Conservation (phyloP, 2,888 invertebrate genomes). For the Philopedon plagiatum region DNA sequence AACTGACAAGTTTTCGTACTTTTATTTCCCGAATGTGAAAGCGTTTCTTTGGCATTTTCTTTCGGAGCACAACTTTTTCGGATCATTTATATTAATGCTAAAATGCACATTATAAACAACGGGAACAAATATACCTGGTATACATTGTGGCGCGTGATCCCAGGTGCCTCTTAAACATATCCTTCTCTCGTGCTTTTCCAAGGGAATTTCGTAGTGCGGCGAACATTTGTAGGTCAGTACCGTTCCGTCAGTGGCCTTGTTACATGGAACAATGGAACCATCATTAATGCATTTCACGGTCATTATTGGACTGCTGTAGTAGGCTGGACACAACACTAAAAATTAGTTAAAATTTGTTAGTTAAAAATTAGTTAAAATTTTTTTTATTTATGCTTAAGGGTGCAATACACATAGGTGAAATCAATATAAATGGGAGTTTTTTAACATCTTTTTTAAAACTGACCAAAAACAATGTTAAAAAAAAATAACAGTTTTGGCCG, state of each 20-base stretch:
- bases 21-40: too few relatives aligned
- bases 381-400: too few relatives aligned
- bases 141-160: slow-evolving; percentile 56
- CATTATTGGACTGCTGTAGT: slow-evolving; percentile 43
- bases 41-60: not conserved
- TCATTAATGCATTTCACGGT: slow-evolving; percentile 52
- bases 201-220: slow-evolving; percentile 56
- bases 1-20: not conserved
- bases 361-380: too few relatives aligned
- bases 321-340: slow-evolving; percentile 54
- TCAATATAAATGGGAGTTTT: too few relatives aligned
- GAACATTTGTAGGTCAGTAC: slow-evolving; percentile 56
- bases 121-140: slow-evolving; percentile 60
- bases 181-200: slow-evolving; percentile 10
- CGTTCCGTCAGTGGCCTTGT: slow-evolving; percentile 57
- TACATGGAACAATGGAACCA: slow-evolving; percentile 52
- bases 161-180: slow-evolving; percentile 56
- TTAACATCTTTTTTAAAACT: too few relatives aligned
- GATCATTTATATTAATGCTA: not conserved
- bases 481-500: too few relatives aligned
- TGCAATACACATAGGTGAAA: too few relatives aligned
- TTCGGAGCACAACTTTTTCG: not conserved
- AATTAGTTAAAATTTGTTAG: not conserved
- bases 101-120: slow-evolving; percentile 39
- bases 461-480: too few relatives aligned